Percentiles rank a stretch among this genome's conserved stretches.
Evolutionary conservation across 2,888 invertebrate genomes (phyloP).

Genomic region (Drosophila algonquin): DNA sequence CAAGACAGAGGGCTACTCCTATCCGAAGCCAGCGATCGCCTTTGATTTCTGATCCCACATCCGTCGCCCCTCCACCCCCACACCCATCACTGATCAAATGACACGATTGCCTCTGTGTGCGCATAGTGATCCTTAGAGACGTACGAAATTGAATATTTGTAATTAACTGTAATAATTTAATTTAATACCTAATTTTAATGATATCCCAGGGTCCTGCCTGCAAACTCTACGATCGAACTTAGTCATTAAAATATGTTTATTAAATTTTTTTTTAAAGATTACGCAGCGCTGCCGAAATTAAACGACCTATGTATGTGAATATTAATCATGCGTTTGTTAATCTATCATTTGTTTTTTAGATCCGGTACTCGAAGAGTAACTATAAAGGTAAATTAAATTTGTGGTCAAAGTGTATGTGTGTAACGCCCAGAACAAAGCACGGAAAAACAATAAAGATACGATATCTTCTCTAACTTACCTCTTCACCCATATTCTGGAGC

Average conservation of each 20-base stretch:
- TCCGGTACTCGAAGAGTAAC: no score
- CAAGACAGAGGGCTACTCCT: slow-evolving; percentile 66
- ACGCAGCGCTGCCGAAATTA: slow-evolving; percentile 66
- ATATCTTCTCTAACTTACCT: no score
- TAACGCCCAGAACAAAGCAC: no score
- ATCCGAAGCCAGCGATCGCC: slow-evolving; percentile 72
- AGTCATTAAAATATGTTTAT: slow-evolving; percentile 80
- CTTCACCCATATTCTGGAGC: no score
- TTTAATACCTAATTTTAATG: slow-evolving; percentile 73
- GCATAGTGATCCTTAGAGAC: slow-evolving; percentile 70
- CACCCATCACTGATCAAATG: slow-evolving; percentile 58
- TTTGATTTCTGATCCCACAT: slow-evolving; percentile 64
- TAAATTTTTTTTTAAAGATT: slow-evolving; percentile 54
- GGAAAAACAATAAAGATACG: no score
- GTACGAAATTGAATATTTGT: slow-evolving; percentile 77
- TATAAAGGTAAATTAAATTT: no score
- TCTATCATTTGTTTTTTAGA: no score
- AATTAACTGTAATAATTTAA: slow-evolving; percentile 76
- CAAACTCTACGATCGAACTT: slow-evolving; percentile 70
- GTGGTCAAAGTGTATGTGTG: no score
- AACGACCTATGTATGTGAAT: slow-evolving; percentile 59
- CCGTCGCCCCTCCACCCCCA: slow-evolving; percentile 4
- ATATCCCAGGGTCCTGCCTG: slow-evolving; percentile 59
- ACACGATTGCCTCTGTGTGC: slow-evolving; percentile 77
- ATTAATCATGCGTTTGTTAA: not conserved